Conservation (phyloP, 2,888 invertebrate genomes). For the Heliconius erato region DNA sequence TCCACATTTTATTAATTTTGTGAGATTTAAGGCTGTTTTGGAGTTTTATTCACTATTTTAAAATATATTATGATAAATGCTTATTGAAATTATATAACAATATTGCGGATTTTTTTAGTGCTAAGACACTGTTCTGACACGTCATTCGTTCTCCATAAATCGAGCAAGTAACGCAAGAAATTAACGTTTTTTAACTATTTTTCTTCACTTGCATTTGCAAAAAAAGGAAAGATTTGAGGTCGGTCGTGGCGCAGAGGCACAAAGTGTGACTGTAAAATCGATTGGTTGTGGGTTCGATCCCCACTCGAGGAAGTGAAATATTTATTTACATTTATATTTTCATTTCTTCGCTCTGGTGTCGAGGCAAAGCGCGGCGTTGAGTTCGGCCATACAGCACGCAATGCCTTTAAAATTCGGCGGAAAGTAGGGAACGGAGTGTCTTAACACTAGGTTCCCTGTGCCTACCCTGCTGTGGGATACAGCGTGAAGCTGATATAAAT, state of each 20-base stretch:
- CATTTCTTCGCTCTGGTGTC: too few relatives aligned
- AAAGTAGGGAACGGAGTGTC: too few relatives aligned
- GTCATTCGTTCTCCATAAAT: not conserved
- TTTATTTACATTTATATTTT: too few relatives aligned
- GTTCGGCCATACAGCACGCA: too few relatives aligned
- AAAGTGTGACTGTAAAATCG: too few relatives aligned
- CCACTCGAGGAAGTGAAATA: too few relatives aligned
- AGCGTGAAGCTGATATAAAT: not conserved
- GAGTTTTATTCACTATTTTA: fast-evolving
- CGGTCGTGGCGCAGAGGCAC: too few relatives aligned
- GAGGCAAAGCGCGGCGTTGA: too few relatives aligned
- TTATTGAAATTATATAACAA: not conserved
- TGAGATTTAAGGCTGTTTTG: not conserved
- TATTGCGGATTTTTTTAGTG: not conserved
- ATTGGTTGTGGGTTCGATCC: too few relatives aligned
- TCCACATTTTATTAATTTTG: constrained; percentile 15
- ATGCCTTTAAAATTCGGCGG: too few relatives aligned
- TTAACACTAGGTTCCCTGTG: too few relatives aligned
- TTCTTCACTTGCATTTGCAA: not conserved
- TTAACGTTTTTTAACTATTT: not conserved
- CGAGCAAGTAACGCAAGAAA: not conserved
- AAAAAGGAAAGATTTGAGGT: not conserved
- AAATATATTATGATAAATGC: not conserved
- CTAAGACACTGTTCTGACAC: not conserved
- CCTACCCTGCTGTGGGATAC: too few relatives aligned